Evolutionary conservation across 2,797 vertebrate species (phyloP).

Genomic region (Hyperoplus immaculatus): DNA sequence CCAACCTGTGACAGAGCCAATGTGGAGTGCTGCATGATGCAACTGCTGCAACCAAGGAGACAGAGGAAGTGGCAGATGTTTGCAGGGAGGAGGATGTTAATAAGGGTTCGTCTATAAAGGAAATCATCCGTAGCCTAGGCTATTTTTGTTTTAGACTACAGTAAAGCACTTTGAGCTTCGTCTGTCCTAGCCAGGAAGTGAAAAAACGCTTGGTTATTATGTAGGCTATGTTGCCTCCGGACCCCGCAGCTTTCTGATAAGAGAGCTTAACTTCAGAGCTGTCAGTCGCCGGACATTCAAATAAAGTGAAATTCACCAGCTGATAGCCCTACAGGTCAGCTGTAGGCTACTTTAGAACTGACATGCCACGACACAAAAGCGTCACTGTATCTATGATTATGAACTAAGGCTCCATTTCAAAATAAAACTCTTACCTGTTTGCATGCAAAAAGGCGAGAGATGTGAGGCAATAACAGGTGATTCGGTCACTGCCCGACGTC

Average conservation of each 20-base stretch:
- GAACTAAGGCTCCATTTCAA: background rate
- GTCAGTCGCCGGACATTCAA: background rate
- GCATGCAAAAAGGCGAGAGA: conserved; percentile 16
- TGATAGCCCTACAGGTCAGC: background rate
- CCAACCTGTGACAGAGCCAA: conserved; percentile 4
- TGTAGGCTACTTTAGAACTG: background rate
- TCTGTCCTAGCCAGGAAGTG: too few relatives aligned
- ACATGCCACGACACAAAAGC: background rate
- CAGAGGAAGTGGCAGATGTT: conserved; percentile 54
- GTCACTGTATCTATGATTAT: background rate
- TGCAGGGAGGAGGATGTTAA: conserved; percentile 36
- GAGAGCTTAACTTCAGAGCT: background rate
- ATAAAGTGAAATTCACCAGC: background rate
- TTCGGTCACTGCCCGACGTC: conserved; percentile 22
- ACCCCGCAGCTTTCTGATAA: background rate
- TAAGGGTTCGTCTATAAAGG: conserved; percentile 11
- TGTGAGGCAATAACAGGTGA: conserved; percentile 36
- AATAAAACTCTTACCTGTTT: conserved; percentile 59
- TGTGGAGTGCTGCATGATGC: conserved; percentile 24
- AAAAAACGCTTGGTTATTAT: too few relatives aligned
- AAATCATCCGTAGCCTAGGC: background rate
- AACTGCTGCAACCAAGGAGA: conserved; percentile 48
- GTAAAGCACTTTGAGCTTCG: background rate
- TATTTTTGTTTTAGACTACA: background rate
- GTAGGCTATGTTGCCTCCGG: background rate